phyloP scores from a whole-genome alignment of 2,888 invertebrate genomes.

The Archaeoteleia sp. region DNA sequence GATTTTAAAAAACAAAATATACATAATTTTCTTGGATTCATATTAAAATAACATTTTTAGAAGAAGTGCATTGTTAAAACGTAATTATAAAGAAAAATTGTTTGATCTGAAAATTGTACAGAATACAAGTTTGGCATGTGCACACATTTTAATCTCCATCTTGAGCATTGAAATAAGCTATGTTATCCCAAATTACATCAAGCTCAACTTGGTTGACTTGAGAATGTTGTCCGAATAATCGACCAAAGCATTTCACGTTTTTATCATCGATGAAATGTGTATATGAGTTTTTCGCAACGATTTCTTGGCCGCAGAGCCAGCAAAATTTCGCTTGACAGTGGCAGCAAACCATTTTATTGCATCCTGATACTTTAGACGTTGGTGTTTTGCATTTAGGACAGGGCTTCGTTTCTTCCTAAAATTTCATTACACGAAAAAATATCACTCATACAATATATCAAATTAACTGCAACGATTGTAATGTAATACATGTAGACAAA shows the following conservation, averaged over 20 bases:
- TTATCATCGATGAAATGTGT: slow-evolving; percentile 53
- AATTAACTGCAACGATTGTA: too few species aligned
- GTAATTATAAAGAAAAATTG: too few species aligned
- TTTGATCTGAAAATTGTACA: too few species aligned
- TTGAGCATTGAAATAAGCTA: not conserved
- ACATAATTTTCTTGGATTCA: too few species aligned
- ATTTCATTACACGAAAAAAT: not conserved
- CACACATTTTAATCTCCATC: not conserved
- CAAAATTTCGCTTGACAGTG: slow-evolving; percentile 80
- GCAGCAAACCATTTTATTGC: slow-evolving; percentile 82
- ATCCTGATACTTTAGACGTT: slow-evolving; percentile 79
- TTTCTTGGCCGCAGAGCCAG: slow-evolving; percentile 77
- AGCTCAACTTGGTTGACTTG: too few species aligned
- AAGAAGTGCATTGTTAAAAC: too few species aligned
- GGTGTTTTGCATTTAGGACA: slow-evolving; percentile 61
- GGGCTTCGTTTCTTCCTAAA: slow-evolving; percentile 58
- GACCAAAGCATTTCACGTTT: slow-evolving; percentile 47
- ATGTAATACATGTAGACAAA: too few species aligned
- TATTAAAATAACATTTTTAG: too few species aligned
- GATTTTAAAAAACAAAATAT: too few species aligned
- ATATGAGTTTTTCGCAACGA: slow-evolving; percentile 54
- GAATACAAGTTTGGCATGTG: too few species aligned
- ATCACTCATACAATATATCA: too few species aligned
- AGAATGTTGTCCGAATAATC: slow-evolving; percentile 53
- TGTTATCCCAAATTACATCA: too few species aligned